phyloP scores from a whole-genome alignment of 2,888 invertebrate species.

The Cheilosia urbana region DNA sequence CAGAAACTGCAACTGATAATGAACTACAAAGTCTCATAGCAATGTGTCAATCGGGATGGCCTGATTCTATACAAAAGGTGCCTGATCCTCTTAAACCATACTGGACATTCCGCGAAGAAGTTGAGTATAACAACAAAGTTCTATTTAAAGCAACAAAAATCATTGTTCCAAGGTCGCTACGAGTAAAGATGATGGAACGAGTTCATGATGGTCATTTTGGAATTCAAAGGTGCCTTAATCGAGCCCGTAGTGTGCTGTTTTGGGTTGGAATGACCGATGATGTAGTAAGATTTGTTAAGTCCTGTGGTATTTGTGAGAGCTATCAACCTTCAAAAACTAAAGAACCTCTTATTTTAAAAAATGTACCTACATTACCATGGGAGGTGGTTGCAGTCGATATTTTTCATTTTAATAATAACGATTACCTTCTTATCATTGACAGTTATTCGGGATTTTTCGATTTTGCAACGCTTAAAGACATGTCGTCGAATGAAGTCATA shows the following conservation, averaged over 20 bases:
- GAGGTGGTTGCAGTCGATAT: slow-evolving; percentile 29
- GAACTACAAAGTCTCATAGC: background rate
- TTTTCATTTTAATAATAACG: slow-evolving; percentile 14
- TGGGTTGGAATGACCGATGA: slow-evolving; percentile 23
- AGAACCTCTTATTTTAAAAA: slow-evolving; percentile 27
- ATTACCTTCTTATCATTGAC: slow-evolving; percentile 21
- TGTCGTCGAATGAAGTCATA: background rate
- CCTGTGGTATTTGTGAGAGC: slow-evolving; percentile 47
- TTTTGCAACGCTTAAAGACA: slow-evolving; percentile 9
- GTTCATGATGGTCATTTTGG: slow-evolving; percentile 19
- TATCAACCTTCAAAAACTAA: slow-evolving; percentile 14
- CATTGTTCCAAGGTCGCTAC: slow-evolving; percentile 4
- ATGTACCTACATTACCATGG: slow-evolving; percentile 9
- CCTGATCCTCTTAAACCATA: background rate
- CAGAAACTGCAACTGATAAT: background rate
- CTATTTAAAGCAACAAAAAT: slow-evolving; percentile 21
- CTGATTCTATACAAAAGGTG: background rate
- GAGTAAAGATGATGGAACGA: slow-evolving; percentile 3
- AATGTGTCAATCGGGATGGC: background rate
- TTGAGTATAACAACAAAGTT: slow-evolving; percentile 4
- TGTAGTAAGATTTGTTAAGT: background rate
- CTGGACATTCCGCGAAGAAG: too few species aligned
- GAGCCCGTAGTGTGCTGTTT: slow-evolving; percentile 15
- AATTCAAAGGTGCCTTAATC: slow-evolving; percentile 21
- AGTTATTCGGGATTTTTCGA: slow-evolving; percentile 59